Conservation (phyloP, 2,113 vertebrate genomes). For the Myocastor coypus region DNA sequence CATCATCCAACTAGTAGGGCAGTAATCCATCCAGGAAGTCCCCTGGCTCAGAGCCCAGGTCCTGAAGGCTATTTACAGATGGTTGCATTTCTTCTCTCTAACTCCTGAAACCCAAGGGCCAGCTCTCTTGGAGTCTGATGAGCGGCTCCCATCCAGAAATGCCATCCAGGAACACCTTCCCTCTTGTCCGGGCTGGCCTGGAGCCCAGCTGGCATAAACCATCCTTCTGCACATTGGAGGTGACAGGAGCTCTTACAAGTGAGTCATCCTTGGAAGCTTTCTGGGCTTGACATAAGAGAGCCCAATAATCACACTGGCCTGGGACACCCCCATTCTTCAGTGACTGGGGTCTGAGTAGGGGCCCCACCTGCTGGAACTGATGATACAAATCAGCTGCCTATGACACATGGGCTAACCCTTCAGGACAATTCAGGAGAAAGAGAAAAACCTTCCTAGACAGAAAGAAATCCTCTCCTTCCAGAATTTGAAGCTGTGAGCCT, state of each 20-base stretch:
- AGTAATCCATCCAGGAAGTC: slow-evolving; percentile 59
- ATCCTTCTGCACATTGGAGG: not conserved
- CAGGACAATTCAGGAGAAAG: not conserved
- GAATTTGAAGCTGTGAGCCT: slow-evolving; percentile 74
- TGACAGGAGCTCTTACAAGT: not conserved
- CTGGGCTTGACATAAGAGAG: slow-evolving; percentile 34
- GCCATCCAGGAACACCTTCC: not conserved
- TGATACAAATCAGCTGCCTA: not conserved
- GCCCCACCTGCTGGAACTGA: not conserved
- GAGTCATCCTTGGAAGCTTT: slow-evolving; percentile 51
- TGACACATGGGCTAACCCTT: slow-evolving; percentile 31
- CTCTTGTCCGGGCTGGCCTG: not conserved
- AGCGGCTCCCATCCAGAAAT: not conserved
- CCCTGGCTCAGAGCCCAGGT: slow-evolving; percentile 5
- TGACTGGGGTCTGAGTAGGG: not conserved
- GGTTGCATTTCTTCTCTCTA: not conserved
- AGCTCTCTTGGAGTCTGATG: not conserved
- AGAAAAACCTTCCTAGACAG: slow-evolving; percentile 61
- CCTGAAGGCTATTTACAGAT: slow-evolving; percentile 31
- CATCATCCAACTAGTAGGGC: slow-evolving; percentile 10
- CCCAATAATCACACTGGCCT: not conserved
- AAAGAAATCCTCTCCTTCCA: slow-evolving; percentile 74
- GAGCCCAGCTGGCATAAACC: not conserved
- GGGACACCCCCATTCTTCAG: not conserved
- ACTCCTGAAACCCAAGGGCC: not conserved